Conservation (phyloP, 2,888 invertebrate genomes). For the Brachyopa scutellaris region DNA sequence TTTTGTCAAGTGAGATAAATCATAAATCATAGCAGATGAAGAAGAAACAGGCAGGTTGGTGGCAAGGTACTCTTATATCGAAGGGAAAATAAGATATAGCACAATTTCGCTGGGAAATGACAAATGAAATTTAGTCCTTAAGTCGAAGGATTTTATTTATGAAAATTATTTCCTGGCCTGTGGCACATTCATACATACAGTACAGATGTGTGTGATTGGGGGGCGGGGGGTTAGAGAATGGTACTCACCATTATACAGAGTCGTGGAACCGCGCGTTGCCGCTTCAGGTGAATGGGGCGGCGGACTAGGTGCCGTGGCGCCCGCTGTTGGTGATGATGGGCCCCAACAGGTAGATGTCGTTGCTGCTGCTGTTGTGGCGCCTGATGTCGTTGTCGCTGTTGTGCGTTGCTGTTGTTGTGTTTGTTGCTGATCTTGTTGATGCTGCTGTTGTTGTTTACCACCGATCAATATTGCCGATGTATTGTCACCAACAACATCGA, state of each 20-base stretch:
- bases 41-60: not conserved
- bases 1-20: conserved; percentile 67
- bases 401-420: conserved; percentile 58
- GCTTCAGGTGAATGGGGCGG: conserved; percentile 85
- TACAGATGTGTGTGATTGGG: not conserved
- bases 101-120: conserved; percentile 27
- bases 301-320: conserved; percentile 89
- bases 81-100: not conserved
- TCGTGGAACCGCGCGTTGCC: conserved; percentile 87
- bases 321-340: conserved; percentile 89
- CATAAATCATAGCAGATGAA: conserved; percentile 60
- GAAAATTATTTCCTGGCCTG: conserved; percentile 2
- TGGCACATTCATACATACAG: not conserved
- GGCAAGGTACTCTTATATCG: no score
- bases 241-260: conserved; percentile 89
- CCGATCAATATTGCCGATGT: conserved; percentile 69
- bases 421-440: conserved; percentile 73
- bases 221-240: not conserved
- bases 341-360: conserved; percentile 86
- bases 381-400: conserved; percentile 54
- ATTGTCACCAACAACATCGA: conserved; percentile 92
- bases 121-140: conserved; percentile 62
- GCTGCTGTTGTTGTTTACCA: conserved; percentile 69
- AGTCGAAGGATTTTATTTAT: conserved; percentile 45
- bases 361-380: conserved; percentile 73